A percentile compares a stretch with the other conserved stretches of the same genome.
phyloP scores from a whole-genome alignment of 2,888 invertebrate species.

The Apotomis turbidana region DNA sequence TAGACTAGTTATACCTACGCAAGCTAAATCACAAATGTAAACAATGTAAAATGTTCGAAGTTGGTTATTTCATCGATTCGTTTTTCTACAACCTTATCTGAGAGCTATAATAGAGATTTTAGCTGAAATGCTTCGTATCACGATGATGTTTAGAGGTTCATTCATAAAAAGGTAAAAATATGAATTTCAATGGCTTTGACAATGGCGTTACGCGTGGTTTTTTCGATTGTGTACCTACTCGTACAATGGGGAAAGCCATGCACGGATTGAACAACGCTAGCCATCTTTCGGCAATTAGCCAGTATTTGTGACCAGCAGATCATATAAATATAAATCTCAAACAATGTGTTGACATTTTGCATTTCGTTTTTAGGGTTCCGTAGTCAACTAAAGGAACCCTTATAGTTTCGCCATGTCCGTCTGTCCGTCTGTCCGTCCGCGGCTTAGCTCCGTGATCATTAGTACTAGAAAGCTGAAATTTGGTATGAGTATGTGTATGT shows the following conservation, averaged over 20 bases:
- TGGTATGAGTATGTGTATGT: too few relatives aligned
- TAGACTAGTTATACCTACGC: background rate
- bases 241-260: background rate
- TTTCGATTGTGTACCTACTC: background rate
- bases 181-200: conserved; percentile 24
- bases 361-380: too few relatives aligned
- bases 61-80: background rate
- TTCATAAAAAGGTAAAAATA: conserved; percentile 26
- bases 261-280: too few relatives aligned
- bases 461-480: too few relatives aligned
- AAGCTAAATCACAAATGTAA: conserved; percentile 8
- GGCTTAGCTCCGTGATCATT: too few relatives aligned
- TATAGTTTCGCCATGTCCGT: too few relatives aligned
- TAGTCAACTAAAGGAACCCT: too few relatives aligned
- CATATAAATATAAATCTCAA: too few relatives aligned
- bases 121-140: background rate
- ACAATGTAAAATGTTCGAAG: background rate
- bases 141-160: conserved; percentile 14
- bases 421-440: too few relatives aligned
- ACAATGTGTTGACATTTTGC: too few relatives aligned
- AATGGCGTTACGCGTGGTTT: conserved; percentile 6
- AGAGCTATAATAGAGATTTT: background rate
- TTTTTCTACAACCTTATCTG: background rate
- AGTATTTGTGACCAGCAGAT: background rate
- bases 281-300: background rate